phyloP scores from a whole-genome alignment of 2,888 invertebrate species.

The Torymus auratus region DNA sequence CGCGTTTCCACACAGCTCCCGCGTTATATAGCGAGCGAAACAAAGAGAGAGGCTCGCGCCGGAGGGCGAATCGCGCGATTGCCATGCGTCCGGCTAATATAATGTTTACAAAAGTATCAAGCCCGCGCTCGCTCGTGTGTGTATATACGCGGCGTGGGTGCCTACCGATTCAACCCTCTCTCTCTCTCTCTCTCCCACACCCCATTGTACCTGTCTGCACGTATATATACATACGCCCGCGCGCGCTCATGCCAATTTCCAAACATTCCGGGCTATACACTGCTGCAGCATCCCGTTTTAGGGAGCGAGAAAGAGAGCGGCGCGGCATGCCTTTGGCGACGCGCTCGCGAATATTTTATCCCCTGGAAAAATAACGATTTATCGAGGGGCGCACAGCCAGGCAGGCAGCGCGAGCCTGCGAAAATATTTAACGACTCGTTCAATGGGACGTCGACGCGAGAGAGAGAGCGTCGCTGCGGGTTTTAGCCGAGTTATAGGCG shows the following conservation, averaged over 20 bases:
- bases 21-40: background rate
- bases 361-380: conserved; percentile 62
- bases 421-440: conserved; percentile 61
- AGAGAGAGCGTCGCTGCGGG: conserved; percentile 13
- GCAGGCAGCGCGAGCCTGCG: conserved; percentile 41
- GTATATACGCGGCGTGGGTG: background rate
- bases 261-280: conserved; percentile 37
- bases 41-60: conserved; percentile 10
- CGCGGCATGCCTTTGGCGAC: conserved; percentile 40
- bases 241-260: conserved; percentile 39
- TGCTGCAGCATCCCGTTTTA: background rate
- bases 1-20: background rate
- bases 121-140: background rate
- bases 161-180: too few species aligned
- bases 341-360: conserved; percentile 60
- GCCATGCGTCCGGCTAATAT: conserved; percentile 48
- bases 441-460: conserved; percentile 16
- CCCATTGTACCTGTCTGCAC: conserved; percentile 22
- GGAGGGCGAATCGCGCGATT: conserved; percentile 33
- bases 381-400: conserved; percentile 42
- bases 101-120: conserved; percentile 55
- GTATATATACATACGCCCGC: too few species aligned
- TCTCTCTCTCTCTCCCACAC: too few species aligned
- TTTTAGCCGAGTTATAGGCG: conserved; percentile 39
- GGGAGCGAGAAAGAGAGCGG: background rate